Evolutionary conservation across 2,113 vertebrate genomes (phyloP), one percentile per base, ranked within the genome.

Genomic region (Cricetomys ansorgei): DNA sequence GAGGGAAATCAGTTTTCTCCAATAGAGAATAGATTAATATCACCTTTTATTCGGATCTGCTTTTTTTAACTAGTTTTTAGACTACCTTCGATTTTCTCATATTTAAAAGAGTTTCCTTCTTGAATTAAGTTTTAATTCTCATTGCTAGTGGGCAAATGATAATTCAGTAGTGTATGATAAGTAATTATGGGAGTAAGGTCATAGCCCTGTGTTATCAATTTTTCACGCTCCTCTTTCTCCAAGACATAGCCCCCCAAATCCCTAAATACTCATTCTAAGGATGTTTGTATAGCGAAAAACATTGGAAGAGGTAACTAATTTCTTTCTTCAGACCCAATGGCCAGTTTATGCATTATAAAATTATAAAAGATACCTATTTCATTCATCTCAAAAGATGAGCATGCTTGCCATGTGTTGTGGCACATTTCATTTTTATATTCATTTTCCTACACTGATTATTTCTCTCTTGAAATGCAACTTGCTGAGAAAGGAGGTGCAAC

Each of bases 31-130:
- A 19, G 53, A 94, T 81, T 70, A 81, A 93, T 59, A 17, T 62
- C 13, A 84, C 6, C 55, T 77, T 84, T n/a, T 6, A n/a, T 50
- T 45, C 25, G 53, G 64, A 23, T 65, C 23, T 34, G 17, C 9
- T 89, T 72, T 72, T 62, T 89, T 97, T 64, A 10, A 70, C 7
- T 29, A 57, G 5, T 59, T 86, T n/a, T 92, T 37, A 94, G 70
- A 88, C 29, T 29, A 67, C 6, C 73, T 34, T 40, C 31, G 55
- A 53, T 40, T 53, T 8, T 77, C 15, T 89, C 57, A 25, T 29
- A 23, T 40, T 67, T 53, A 85, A 94, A 53, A n/a, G 37, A 57
- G 7, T 77, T 85, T 70, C 23, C 11, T 69, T 85, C 23, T 87
- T 17, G 57, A 69, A 50, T 89, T 62, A 29, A 67, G 89, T 94